Evolutionary conservation across 2,797 vertebrate genomes (phyloP), one percentile per base, ranked within the genome.

Genomic region (Rachycentron canadum): DNA sequence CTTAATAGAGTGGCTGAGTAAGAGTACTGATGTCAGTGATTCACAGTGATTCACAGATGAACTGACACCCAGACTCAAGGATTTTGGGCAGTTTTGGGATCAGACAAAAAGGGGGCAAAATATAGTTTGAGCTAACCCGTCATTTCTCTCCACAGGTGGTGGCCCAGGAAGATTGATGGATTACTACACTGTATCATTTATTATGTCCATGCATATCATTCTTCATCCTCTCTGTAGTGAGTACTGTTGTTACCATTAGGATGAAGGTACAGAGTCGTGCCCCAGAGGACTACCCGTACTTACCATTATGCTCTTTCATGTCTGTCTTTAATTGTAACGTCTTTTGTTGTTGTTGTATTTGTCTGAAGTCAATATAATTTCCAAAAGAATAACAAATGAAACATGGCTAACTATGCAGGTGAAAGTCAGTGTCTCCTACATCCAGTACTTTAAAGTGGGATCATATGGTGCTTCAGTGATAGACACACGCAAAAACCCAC

Each of bases 1-100:
- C 62, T 49, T 64, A 23, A 64, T 14, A 23, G 62, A 64, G 43
- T 30, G 65, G 65, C 13, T 69, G 62, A 66, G 34, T 41, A 23
- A 23, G 58, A 69, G 14, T 34, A 49, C 65, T 40, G 50, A 58
- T 36, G 32, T 69, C 55, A 59, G 61, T 52, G 55, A 38, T 36
- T 64, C 60, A 45, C 26, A 30, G 12, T 45, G 32, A n/a, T 59
- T 21, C 23, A 43, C 41, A 49, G 40, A 47, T 78, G 25, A 45
- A 49, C 40, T 60, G 34, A 26, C 66, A 76, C 40, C 56, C 28
- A 52, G 55, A 45, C 43, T 62, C 2, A 11, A 56, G 9, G 12
- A 7, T 40, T 52, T 63, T n/a, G 28, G 34, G 21, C 23, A 34
- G 7, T 62, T 72, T 28, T 75, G 30, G 45, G 36, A 56, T 14